These are phyloP conservation scores for Cercopithecus petaurista DNA, from an alignment of 2,797 vertebrate genomes.

Conservation along the genomic window DNA sequence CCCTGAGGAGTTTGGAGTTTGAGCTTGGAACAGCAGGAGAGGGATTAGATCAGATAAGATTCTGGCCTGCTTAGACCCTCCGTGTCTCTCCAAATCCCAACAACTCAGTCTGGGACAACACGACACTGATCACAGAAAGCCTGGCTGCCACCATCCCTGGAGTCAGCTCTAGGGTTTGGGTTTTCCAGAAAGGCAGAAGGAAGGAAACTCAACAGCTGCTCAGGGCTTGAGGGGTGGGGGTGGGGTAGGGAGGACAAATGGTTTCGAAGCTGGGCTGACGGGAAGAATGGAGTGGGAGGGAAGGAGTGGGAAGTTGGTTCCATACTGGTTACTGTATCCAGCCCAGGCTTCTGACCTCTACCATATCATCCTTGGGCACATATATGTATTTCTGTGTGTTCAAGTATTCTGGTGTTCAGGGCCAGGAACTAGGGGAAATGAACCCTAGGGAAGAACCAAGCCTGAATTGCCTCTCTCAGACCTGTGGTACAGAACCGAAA, in stretches of 20 bases:
- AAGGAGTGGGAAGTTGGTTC: background rate
- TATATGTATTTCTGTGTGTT: background rate
- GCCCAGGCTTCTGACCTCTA: background rate
- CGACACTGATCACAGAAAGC: background rate
- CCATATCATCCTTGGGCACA: background rate
- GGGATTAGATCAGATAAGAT: background rate
- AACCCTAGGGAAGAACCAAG: background rate
- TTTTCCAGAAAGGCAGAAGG: constrained; percentile 4
- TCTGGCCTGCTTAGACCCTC: background rate
- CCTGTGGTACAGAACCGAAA: background rate
- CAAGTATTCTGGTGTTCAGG: background rate
- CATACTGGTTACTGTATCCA: background rate
- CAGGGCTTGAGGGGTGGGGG: background rate
- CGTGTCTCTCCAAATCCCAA: background rate
- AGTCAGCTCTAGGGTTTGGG: background rate
- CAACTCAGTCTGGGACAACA: background rate
- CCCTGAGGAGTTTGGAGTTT: constrained; percentile 1
- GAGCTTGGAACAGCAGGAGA: background rate
- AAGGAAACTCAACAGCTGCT: background rate
- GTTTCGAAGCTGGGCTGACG: background rate
- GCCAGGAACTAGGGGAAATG: background rate
- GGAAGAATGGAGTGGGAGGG: background rate
- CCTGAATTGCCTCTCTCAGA: background rate
- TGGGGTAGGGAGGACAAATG: constrained; percentile 22
- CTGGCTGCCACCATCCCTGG: background rate